These are phyloP conservation scores for Drosophila prosaltans DNA, from an alignment of 1,140 invertebrate species.

Conservation along the genomic window DNA sequence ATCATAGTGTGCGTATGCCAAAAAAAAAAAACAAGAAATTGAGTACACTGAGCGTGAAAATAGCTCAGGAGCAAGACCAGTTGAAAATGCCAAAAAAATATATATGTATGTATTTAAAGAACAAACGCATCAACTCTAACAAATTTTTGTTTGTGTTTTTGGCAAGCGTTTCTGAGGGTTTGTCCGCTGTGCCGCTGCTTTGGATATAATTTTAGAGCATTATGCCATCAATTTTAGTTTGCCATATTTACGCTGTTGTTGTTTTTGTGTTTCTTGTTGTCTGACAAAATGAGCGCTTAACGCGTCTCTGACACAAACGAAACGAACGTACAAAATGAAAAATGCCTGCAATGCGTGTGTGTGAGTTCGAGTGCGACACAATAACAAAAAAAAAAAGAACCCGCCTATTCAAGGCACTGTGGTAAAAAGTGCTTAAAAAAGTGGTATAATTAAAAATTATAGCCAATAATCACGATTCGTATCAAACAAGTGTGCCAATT, in stretches of 20 bases:
- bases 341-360: slow-evolving; percentile 44
- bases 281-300: slow-evolving; percentile 64
- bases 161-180: slow-evolving; percentile 57
- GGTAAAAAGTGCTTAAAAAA: slow-evolving; percentile 24
- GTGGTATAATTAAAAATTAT: background rate
- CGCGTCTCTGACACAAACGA: slow-evolving; percentile 18
- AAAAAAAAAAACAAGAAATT: slow-evolving; percentile 37
- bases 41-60: slow-evolving; percentile 53
- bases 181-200: slow-evolving; percentile 31
- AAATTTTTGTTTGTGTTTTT: slow-evolving; percentile 61
- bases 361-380: slow-evolving; percentile 24
- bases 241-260: slow-evolving; percentile 8
- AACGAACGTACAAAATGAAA: slow-evolving; percentile 48
- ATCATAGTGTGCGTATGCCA: slow-evolving; percentile 46
- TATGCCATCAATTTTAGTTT: slow-evolving; percentile 68
- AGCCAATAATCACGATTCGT: too few species aligned
- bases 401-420: background rate
- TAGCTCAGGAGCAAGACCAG: slow-evolving; percentile 43
- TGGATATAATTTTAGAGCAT: slow-evolving; percentile 80
- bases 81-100: slow-evolving; percentile 48
- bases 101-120: slow-evolving; percentile 29
- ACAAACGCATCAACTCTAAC: slow-evolving; percentile 57
- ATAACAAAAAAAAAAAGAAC: background rate
- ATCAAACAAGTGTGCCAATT: too few species aligned
- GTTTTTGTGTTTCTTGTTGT: slow-evolving; percentile 22